Conservation (phyloP, 1,140 invertebrate genomes). For the Artemia franciscana region DNA sequence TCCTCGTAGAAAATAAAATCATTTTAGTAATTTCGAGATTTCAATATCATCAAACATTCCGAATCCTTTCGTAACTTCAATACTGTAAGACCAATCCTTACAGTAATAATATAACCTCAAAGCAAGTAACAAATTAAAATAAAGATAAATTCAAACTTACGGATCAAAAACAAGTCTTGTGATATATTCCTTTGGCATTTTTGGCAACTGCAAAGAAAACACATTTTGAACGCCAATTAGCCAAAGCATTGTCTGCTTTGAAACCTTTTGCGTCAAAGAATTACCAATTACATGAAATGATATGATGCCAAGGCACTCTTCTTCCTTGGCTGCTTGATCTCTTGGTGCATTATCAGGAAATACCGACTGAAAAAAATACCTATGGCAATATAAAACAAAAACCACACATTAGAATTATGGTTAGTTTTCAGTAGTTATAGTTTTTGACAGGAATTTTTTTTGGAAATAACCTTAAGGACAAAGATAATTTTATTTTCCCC, state of each 20-base stretch:
- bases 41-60: too few relatives aligned
- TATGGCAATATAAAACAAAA: too few relatives aligned
- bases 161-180: slow-evolving; percentile 90
- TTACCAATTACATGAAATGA: slow-evolving; percentile 86
- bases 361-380: slow-evolving; percentile 28
- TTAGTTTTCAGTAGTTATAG: too few relatives aligned
- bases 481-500: too few relatives aligned
- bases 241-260: slow-evolving; percentile 76
- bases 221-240: slow-evolving; percentile 82
- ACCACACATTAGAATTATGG: too few relatives aligned
- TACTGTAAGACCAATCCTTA: too few relatives aligned
- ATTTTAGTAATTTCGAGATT: too few relatives aligned
- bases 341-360: slow-evolving; percentile 62
- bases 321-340: slow-evolving; percentile 69
- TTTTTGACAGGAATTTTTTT: too few relatives aligned
- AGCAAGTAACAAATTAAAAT: slow-evolving; percentile 2
- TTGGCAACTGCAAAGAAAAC: slow-evolving; percentile 79
- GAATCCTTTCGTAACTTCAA: neutral
- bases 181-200: slow-evolving; percentile 97
- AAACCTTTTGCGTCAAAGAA: slow-evolving; percentile 58
- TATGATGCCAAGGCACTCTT: slow-evolving; percentile 68
- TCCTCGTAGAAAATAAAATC: too few relatives aligned
- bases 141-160: slow-evolving; percentile 29
- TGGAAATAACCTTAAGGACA: too few relatives aligned
- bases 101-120: too few relatives aligned